A percentile compares a stretch with the other conserved stretches of the same genome.
Conservation (phyloP, 2,113 vertebrate genomes). For the Prinia subflava region DNA sequence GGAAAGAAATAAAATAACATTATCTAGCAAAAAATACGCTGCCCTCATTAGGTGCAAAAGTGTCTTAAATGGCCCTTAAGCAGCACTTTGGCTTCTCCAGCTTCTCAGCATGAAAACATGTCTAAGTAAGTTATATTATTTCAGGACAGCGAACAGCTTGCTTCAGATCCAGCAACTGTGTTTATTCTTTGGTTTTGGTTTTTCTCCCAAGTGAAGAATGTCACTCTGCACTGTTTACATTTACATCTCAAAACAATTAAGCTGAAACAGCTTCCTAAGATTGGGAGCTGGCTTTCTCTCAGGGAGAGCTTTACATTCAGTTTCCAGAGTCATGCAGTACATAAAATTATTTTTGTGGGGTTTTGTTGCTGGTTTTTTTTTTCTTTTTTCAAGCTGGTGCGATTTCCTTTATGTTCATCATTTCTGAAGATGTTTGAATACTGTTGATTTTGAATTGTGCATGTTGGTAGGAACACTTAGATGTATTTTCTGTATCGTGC, state of each 20-base stretch:
- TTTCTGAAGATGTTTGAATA: slow-evolving; percentile 1
- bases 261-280: slow-evolving; percentile 6
- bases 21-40: slow-evolving; percentile 14
- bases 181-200: slow-evolving; percentile 33
- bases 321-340: slow-evolving; percentile 1
- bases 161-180: slow-evolving; percentile 34
- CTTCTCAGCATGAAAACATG: slow-evolving; percentile 45
- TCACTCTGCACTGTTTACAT: slow-evolving; percentile 41
- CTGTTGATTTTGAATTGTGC: slow-evolving; percentile 22
- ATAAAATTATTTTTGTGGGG: background rate
- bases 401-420: background rate
- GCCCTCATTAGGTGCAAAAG: slow-evolving; percentile 25
- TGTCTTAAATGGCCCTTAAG: slow-evolving; percentile 33
- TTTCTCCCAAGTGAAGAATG: slow-evolving; percentile 19
- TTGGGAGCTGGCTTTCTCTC: slow-evolving; percentile 27
- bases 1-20: background rate
- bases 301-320: slow-evolving; percentile 16
- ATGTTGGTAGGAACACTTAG: background rate
- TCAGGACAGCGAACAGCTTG: slow-evolving; percentile 56
- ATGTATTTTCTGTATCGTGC: slow-evolving; percentile 24
- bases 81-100: slow-evolving; percentile 8
- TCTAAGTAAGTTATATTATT: slow-evolving; percentile 34
- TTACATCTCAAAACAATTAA: slow-evolving; percentile 52
- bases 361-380: background rate
- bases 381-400: background rate